phyloP scores from a whole-genome alignment of 2,113 vertebrate genomes.

The Irena cyanogastra region DNA sequence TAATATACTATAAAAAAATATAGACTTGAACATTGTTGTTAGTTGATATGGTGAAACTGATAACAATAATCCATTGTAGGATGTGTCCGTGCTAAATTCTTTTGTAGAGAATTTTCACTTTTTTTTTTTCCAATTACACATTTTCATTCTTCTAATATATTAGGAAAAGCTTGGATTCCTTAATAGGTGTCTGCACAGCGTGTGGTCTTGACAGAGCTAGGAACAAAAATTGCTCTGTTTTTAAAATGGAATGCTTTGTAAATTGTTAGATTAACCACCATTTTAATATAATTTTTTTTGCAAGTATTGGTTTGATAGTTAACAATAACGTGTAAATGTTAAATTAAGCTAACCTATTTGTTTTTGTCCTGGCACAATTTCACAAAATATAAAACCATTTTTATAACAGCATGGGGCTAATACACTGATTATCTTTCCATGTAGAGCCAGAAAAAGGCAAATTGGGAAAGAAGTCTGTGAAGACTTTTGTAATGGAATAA shows the following conservation, averaged over 20 bases:
- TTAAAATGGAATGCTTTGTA: conserved; percentile 83
- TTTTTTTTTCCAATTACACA: conserved; percentile 82
- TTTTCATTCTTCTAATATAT: conserved; percentile 75
- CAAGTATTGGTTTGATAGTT: conserved; percentile 42
- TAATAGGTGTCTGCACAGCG: conserved; percentile 75
- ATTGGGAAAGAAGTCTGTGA: not conserved
- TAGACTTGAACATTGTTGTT: not conserved
- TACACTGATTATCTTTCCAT: conserved; percentile 54
- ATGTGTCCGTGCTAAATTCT: conserved; percentile 36
- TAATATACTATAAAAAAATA: not conserved
- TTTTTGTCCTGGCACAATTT: conserved; percentile 77
- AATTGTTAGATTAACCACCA: conserved; percentile 86
- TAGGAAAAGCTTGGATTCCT: conserved; percentile 77
- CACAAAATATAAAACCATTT: conserved; percentile 67
- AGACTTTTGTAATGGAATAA: conserved; percentile 23
- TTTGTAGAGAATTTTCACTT: conserved; percentile 67
- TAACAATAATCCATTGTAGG: not conserved
- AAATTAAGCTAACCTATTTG: conserved; percentile 60
- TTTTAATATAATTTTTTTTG: conserved; percentile 76
- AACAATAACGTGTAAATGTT: conserved; percentile 35
- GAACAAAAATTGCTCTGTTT: conserved; percentile 61
- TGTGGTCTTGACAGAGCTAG: conserved; percentile 68
- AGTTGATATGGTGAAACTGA: not conserved
- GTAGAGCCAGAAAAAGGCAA: conserved; percentile 66
- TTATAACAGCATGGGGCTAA: conserved; percentile 63